phyloP scores from a whole-genome alignment of 2,888 invertebrate genomes.

The Amiota mariae region DNA sequence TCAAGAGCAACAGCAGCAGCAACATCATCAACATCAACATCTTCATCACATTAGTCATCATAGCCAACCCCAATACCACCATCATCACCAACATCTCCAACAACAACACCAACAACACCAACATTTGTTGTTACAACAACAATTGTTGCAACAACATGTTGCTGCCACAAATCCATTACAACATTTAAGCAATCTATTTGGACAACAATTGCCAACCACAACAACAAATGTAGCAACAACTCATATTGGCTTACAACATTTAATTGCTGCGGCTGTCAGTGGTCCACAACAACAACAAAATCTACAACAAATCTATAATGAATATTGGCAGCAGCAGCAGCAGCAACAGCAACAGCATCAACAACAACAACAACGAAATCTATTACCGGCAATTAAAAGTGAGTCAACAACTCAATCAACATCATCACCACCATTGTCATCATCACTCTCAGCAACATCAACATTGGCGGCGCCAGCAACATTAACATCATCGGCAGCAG shows the following conservation, averaged over 20 bases:
- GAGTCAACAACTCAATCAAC: constrained; percentile 63
- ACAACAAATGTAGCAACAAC: constrained; percentile 36
- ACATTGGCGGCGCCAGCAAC: constrained; percentile 42
- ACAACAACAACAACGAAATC: not conserved
- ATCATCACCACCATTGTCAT: constrained; percentile 34
- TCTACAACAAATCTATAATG: constrained; percentile 60
- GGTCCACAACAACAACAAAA: constrained; percentile 56
- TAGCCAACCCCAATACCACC: constrained; percentile 47
- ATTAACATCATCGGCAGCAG: constrained; percentile 39
- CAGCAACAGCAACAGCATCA: constrained; percentile 8
- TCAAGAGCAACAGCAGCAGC: constrained; percentile 34
- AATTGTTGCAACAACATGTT: constrained; percentile 59
- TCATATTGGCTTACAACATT: constrained; percentile 59
- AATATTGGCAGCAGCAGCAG: constrained; percentile 52
- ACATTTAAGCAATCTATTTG: constrained; percentile 70
- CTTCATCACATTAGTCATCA: constrained; percentile 45
- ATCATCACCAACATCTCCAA: constrained; percentile 45
- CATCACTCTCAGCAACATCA: constrained; percentile 19
- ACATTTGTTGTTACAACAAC: constrained; percentile 52
- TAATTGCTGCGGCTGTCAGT: constrained; percentile 54
- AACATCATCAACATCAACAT: constrained; percentile 41
- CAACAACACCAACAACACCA: constrained; percentile 48
- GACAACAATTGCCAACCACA: constrained; percentile 55
- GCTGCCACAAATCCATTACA: constrained; percentile 60
- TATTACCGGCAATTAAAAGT: constrained; percentile 51